These are phyloP conservation scores for Arge pagana DNA, from an alignment of 2,888 invertebrate genomes.

Conservation along the genomic window DNA sequence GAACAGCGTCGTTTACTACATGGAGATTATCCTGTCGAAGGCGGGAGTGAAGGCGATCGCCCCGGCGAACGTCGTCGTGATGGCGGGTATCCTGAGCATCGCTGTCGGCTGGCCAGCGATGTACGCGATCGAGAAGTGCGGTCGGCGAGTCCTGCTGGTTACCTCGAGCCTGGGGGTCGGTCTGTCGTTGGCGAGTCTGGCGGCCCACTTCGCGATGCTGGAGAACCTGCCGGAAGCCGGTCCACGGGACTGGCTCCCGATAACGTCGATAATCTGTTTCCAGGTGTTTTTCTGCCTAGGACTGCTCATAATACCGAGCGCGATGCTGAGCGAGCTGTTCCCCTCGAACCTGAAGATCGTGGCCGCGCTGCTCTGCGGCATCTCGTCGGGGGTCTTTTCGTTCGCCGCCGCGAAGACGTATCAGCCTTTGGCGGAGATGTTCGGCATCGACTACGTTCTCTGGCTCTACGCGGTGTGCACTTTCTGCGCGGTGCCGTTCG, in stretches of 20 bases:
- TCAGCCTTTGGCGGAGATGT: constrained; percentile 38
- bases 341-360: constrained; percentile 43
- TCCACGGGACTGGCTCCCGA: constrained; percentile 38
- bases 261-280: constrained; percentile 37
- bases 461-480: constrained; percentile 39
- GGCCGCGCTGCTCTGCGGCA: constrained; percentile 39
- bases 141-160: constrained; percentile 26
- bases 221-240: constrained; percentile 27
- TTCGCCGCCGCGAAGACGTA: constrained; percentile 42
- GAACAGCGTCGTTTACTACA: constrained; percentile 33
- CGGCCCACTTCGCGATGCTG: constrained; percentile 39
- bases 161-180: constrained; percentile 32
- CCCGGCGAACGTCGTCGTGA: constrained; percentile 25
- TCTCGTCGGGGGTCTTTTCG: constrained; percentile 39
- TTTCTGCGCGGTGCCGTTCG: constrained; percentile 25
- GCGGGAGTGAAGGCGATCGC: constrained; percentile 24
- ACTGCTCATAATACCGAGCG: constrained; percentile 39
- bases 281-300: constrained; percentile 36
- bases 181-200: constrained; percentile 34
- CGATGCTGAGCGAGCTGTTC: constrained; percentile 46
- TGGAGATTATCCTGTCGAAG: constrained; percentile 28
- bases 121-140: constrained; percentile 28
- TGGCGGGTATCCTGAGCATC: constrained; percentile 22
- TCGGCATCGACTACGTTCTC: constrained; percentile 40
- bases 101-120: constrained; percentile 18